Percentiles rank a stretch among this genome's conserved stretches.
phyloP scores from a whole-genome alignment of 2,113 vertebrate species.

The Trematomus loennbergii region DNA sequence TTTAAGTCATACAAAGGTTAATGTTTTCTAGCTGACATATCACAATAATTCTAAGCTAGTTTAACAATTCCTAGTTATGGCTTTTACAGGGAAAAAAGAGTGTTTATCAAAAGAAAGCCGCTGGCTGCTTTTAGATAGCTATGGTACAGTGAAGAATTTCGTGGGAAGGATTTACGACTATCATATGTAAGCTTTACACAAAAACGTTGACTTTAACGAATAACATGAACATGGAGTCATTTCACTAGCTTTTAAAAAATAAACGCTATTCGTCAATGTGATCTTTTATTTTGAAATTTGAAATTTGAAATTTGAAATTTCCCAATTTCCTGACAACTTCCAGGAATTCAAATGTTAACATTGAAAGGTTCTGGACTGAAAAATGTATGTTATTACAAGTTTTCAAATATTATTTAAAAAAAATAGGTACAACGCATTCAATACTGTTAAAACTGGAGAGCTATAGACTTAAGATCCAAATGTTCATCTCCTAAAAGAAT shows the following conservation, averaged over 20 bases:
- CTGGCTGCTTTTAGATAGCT: neutral
- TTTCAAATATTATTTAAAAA: slow-evolving; percentile 34
- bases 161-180: slow-evolving; percentile 3
- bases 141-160: slow-evolving; percentile 18
- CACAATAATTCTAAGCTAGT: neutral
- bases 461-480: slow-evolving; percentile 37
- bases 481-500: slow-evolving; percentile 67
- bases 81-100: neutral
- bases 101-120: slow-evolving; percentile 1
- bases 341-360: slow-evolving; percentile 11
- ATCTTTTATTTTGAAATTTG: neutral
- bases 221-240: neutral
- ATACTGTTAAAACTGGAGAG: slow-evolving; percentile 65
- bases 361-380: slow-evolving; percentile 51
- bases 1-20: neutral
- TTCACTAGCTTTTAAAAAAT: neutral
- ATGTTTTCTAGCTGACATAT: neutral
- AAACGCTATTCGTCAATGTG: neutral
- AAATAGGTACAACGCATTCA: slow-evolving; percentile 56
- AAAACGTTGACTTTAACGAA: neutral
- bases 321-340: neutral
- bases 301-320: slow-evolving; percentile 9
- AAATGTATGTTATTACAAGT: slow-evolving; percentile 15
- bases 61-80: neutral
- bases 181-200: slow-evolving; percentile 9